Conservation (phyloP, 2,888 invertebrate genomes). For the Lucinisca nassula region DNA sequence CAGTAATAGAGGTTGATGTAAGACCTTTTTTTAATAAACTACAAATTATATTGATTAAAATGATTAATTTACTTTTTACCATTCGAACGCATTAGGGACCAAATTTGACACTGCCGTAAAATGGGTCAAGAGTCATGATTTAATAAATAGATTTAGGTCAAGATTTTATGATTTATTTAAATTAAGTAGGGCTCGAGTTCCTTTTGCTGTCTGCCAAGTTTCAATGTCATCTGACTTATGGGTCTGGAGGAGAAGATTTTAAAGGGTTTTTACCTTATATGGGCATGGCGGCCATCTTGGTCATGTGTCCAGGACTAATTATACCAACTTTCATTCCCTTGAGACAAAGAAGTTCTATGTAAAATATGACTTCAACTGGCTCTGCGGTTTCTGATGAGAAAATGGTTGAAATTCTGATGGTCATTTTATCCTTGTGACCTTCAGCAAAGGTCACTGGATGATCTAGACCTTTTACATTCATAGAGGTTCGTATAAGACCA, state of each 20-base stretch:
- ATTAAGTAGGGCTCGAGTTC: background rate
- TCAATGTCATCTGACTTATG: background rate
- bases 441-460: background rate
- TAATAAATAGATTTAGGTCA: too few species aligned
- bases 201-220: background rate
- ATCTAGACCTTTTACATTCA: background rate
- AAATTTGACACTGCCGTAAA: background rate
- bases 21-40: too few species aligned
- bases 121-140: too few species aligned
- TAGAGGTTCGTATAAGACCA: background rate
- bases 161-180: background rate
- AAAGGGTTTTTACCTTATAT: background rate
- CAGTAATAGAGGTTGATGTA: too few species aligned
- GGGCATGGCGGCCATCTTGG: conserved; percentile 6
- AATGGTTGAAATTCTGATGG: too few species aligned
- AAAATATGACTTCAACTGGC: background rate
- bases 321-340: background rate
- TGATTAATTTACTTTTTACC: background rate
- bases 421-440: too few species aligned
- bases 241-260: background rate
- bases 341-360: background rate
- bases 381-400: too few species aligned
- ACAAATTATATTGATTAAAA: too few species aligned
- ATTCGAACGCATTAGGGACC: background rate
- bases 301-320: background rate